A percentile compares a stretch with the other conserved stretches of the same genome.
These are phyloP conservation scores for Macrotus californicus DNA, from an alignment of 2,113 vertebrate genomes.

Conservation along the genomic window DNA sequence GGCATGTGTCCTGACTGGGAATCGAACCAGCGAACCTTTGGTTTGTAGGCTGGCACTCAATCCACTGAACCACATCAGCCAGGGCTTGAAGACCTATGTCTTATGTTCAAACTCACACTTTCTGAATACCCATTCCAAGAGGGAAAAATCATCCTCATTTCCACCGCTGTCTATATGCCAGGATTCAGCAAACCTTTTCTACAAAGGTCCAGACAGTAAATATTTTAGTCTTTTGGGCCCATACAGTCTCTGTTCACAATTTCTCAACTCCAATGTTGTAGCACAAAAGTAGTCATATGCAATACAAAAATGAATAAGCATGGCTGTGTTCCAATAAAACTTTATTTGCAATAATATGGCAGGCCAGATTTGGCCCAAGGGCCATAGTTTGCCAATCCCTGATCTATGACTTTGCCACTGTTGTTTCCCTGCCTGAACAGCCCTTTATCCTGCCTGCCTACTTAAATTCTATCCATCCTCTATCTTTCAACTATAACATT, in stretches of 20 bases:
- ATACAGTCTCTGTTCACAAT: neutral
- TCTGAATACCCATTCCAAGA: neutral
- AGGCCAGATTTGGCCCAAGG: neutral
- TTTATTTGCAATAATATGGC: conserved; percentile 2
- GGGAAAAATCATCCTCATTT: conserved; percentile 7
- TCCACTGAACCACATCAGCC: no score
- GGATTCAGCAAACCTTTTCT: neutral
- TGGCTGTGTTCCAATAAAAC: neutral
- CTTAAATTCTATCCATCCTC: neutral
- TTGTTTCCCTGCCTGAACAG: neutral
- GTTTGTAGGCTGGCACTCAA: no score
- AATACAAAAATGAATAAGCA: neutral
- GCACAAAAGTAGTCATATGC: neutral
- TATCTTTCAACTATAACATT: neutral
- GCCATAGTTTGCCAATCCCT: neutral
- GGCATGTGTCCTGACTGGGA: no score
- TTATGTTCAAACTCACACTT: conserved; percentile 18
- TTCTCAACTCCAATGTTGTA: neutral
- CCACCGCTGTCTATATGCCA: neutral
- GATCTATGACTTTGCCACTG: neutral
- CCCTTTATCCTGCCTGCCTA: neutral
- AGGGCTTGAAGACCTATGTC: neutral
- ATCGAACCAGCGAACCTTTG: no score
- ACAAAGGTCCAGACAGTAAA: neutral
- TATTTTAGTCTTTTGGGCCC: neutral